Conservation (phyloP, 2,113 vertebrate species). For the Castor canadensis region DNA sequence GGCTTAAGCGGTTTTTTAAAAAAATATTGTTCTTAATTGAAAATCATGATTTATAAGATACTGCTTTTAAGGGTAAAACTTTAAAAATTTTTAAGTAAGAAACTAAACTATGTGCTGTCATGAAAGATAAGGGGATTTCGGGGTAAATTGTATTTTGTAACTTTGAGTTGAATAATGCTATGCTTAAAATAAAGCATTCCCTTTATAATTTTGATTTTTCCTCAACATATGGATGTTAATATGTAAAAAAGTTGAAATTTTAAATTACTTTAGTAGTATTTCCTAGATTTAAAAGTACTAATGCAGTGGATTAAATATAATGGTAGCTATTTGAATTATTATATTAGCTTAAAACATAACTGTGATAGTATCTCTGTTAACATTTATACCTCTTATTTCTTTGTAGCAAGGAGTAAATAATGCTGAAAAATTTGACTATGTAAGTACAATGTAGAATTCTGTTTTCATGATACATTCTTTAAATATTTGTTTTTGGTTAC, state of each 20-base stretch:
- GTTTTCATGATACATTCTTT: background rate
- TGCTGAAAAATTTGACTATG: slow-evolving; percentile 98
- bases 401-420: slow-evolving; percentile 97
- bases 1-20: slow-evolving; percentile 46
- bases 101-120: slow-evolving; percentile 67
- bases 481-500: slow-evolving; percentile 13
- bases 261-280: slow-evolving; percentile 79
- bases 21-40: slow-evolving; percentile 50
- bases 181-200: slow-evolving; percentile 83
- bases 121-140: slow-evolving; percentile 61
- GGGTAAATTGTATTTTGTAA: slow-evolving; percentile 53
- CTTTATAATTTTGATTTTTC: slow-evolving; percentile 75
- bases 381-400: slow-evolving; percentile 84
- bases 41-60: slow-evolving; percentile 44
- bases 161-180: slow-evolving; percentile 71
- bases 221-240: slow-evolving; percentile 63
- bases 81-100: slow-evolving; percentile 74
- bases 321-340: slow-evolving; percentile 78
- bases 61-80: slow-evolving; percentile 72
- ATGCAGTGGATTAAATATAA: slow-evolving; percentile 70
- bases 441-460: slow-evolving; percentile 85
- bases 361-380: slow-evolving; percentile 65
- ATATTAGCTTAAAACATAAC: slow-evolving; percentile 72
- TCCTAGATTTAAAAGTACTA: slow-evolving; percentile 77
- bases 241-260: slow-evolving; percentile 73